Percentiles rank a stretch among this genome's conserved stretches.
phyloP scores from a whole-genome alignment of 2,888 invertebrate genomes.

The Plemyria rubiginata region DNA sequence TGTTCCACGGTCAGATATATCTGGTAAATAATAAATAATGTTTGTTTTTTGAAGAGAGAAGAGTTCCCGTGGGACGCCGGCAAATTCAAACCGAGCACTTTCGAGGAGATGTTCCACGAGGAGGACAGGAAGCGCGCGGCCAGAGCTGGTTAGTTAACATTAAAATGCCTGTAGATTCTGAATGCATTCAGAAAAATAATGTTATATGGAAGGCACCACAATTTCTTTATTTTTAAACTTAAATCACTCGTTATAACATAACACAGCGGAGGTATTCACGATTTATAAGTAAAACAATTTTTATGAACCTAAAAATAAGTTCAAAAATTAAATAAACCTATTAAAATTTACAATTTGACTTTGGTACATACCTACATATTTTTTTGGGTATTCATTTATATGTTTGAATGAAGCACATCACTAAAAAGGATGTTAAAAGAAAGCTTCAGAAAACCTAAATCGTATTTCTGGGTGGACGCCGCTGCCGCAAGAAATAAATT shows the following conservation, averaged over 20 bases:
- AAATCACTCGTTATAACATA: too few species aligned
- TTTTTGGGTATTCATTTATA: background rate
- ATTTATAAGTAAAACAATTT: too few species aligned
- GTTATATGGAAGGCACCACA: too few species aligned
- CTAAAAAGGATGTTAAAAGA: too few species aligned
- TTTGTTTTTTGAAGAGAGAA: constrained; percentile 44
- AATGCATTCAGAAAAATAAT: too few species aligned
- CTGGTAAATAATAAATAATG: constrained; percentile 14
- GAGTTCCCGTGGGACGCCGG: constrained; percentile 39
- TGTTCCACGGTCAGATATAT: background rate
- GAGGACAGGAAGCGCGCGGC: constrained; percentile 47
- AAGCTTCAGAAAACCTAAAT: background rate
- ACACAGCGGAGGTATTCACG: too few species aligned
- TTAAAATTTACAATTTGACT: too few species aligned
- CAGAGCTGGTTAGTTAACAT: constrained; percentile 37
- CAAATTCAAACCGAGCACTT: constrained; percentile 22
- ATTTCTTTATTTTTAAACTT: too few species aligned
- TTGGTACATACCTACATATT: too few species aligned
- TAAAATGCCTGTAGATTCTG: background rate
- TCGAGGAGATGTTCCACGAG: constrained; percentile 46
- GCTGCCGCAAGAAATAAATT: background rate
- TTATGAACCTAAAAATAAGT: too few species aligned
- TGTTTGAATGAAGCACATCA: too few species aligned
- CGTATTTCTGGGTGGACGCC: background rate
- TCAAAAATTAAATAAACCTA: too few species aligned